Evolutionary conservation across 35 echinoderm and acorn worm genomes (phyloP), one percentile per base, ranked within the genome.

Genomic region (Apostichopus californicus): DNA sequence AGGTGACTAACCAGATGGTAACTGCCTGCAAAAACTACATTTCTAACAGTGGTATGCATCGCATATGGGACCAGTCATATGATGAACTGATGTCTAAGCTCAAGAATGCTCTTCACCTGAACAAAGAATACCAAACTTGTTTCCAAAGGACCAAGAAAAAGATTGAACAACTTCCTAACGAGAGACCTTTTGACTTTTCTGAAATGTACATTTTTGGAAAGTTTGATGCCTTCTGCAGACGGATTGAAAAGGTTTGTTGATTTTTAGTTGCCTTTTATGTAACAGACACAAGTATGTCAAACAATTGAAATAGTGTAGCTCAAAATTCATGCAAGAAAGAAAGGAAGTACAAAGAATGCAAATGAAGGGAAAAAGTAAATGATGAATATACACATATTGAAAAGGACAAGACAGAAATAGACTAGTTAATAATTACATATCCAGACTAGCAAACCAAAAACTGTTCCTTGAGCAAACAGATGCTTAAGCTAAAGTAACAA

Each of bases 201-300:
- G 97, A 99, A 88, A 99, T 99, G 97, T 99, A 99, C 95, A 99
- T 99, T 84, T 99, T 99, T 96, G 97, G 97, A 17, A 99, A 99
- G 89, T 99, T 98, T 96, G 97, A 99, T 90, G 97, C 97, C 20
- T 99, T 99, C 89, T 99, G 97, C 92, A 99, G 94, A 77, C 92
- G 95, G 55, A 94, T 94, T 79, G 95, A 98, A 22, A 98, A 98
- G 97, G 97, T 98, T 86, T 75, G 71, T 75, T 20, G 71, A 18
- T 22, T 18, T 12, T 8, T 61, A 61, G 58, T 46, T 46, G 34
- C 34, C 34, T 46, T 46, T 46, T 3, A 46, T 46, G 34, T 46
- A 46, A 46, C 34, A 46, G 1, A 46, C 34, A 46, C 0, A 46
- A 1, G 34, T 46, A 46, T 46, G 0, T 46, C 34, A 46, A 2